These are phyloP conservation scores for Dendrophyllia cribrosa DNA, from an alignment of 64 coral and sea anemone species.

Conservation along the genomic window DNA sequence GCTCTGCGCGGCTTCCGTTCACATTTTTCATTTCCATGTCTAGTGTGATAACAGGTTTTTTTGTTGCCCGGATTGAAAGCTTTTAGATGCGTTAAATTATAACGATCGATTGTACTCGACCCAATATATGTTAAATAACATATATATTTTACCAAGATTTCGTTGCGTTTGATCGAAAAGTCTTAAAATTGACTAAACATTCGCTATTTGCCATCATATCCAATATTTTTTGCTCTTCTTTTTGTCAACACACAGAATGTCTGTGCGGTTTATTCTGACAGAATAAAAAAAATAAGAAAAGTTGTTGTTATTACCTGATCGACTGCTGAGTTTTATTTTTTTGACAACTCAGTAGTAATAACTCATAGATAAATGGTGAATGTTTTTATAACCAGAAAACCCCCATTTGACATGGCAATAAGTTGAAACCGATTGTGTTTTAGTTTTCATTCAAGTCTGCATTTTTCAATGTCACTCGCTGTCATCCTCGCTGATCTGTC, in stretches of 20 bases:
- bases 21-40: not conserved
- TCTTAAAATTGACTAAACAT: not conserved
- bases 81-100: too few relatives aligned
- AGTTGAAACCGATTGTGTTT: conserved; percentile 34
- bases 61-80: too few relatives aligned
- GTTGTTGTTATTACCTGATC: not conserved
- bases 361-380: not conserved
- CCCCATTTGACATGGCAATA: conserved; percentile 49
- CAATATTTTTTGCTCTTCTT: not conserved
- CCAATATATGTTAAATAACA: not conserved
- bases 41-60: too few relatives aligned
- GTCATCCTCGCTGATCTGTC: not conserved
- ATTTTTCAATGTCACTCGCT: conserved; percentile 31
- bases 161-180: not conserved
- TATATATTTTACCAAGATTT: not conserved
- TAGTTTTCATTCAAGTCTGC: conserved; percentile 14
- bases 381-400: conserved; percentile 25
- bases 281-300: not conserved
- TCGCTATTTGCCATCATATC: not conserved
- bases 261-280: not conserved
- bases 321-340: not conserved
- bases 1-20: not conserved
- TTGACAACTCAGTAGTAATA: not conserved
- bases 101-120: too few relatives aligned
- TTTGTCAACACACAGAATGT: not conserved